phyloP scores from a whole-genome alignment of 1,140 invertebrate species.

The Myzus persicae region DNA sequence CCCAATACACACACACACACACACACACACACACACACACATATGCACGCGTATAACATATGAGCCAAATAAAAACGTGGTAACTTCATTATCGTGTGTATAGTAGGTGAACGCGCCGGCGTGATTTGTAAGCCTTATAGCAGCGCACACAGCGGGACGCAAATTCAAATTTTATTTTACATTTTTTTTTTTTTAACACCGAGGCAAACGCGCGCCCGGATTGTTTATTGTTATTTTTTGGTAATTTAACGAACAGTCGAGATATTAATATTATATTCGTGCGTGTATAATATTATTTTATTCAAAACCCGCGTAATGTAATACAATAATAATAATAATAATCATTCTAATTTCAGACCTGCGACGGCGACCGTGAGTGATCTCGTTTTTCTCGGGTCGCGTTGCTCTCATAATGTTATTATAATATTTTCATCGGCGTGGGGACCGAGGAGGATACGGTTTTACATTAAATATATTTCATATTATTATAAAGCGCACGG shows the following conservation, averaged over 20 bases:
- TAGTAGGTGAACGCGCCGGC: conserved; percentile 26
- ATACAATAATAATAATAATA: conserved; percentile 6
- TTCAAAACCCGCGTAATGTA: not conserved
- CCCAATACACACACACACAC: not conserved
- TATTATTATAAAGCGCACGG: not conserved
- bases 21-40: not conserved
- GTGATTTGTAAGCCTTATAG: conserved; percentile 49
- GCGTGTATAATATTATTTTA: not conserved
- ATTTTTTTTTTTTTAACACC: conserved; percentile 30
- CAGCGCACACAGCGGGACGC: conserved; percentile 32
- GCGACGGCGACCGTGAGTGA: not conserved
- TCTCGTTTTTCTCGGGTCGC: not conserved
- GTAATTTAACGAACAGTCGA: conserved; percentile 50
- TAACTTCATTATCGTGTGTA: conserved; percentile 48
- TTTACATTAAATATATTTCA: not conserved
- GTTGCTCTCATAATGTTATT: not conserved
- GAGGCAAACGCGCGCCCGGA: not conserved
- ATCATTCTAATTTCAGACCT: not conserved
- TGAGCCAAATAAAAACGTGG: conserved; percentile 55
- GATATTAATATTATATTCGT: not conserved
- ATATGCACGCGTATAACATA: not conserved
- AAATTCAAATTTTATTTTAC: conserved; percentile 53
- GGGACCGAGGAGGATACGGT: not conserved
- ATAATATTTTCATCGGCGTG: not conserved
- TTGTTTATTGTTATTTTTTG: conserved; percentile 58